These are phyloP conservation scores for Manis pentadactyla DNA, from an alignment of 2,797 vertebrate genomes.

Conservation along the genomic window DNA sequence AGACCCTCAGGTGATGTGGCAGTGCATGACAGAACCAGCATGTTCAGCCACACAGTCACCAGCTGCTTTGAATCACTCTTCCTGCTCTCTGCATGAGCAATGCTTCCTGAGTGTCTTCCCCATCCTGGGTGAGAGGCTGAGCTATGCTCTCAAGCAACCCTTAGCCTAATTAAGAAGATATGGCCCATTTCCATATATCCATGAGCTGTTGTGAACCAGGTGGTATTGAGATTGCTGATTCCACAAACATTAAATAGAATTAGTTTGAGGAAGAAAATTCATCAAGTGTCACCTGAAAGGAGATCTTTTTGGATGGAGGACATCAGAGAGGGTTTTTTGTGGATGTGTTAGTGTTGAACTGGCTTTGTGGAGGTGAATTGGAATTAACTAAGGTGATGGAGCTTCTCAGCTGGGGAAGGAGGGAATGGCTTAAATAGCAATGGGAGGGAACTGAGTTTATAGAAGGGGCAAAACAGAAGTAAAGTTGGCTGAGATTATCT, in stretches of 20 bases:
- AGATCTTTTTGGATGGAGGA: background rate
- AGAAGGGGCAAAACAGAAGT: background rate
- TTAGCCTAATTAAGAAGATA: background rate
- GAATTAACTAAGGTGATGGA: background rate
- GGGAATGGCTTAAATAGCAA: background rate
- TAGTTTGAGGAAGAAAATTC: background rate
- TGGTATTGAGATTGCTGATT: background rate
- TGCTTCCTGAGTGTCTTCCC: background rate
- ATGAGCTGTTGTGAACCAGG: background rate
- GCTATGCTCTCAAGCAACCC: background rate
- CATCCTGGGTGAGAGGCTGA: background rate
- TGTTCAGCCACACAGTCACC: background rate
- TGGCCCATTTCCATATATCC: background rate
- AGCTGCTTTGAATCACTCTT: background rate
- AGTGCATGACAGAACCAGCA: background rate
- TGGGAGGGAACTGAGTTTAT: background rate
- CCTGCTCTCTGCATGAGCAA: background rate
- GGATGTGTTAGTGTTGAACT: background rate
- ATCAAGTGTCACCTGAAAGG: background rate
- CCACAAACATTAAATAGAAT: background rate
- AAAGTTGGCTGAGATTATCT: background rate
- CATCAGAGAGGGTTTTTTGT: background rate
- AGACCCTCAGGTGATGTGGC: background rate
- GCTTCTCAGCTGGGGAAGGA: background rate
- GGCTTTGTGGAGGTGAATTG: background rate